Percentiles rank a stretch among this genome's conserved stretches.
Evolutionary conservation across 2,888 invertebrate species (phyloP).

Genomic region (Oxycera nigricornis): DNA sequence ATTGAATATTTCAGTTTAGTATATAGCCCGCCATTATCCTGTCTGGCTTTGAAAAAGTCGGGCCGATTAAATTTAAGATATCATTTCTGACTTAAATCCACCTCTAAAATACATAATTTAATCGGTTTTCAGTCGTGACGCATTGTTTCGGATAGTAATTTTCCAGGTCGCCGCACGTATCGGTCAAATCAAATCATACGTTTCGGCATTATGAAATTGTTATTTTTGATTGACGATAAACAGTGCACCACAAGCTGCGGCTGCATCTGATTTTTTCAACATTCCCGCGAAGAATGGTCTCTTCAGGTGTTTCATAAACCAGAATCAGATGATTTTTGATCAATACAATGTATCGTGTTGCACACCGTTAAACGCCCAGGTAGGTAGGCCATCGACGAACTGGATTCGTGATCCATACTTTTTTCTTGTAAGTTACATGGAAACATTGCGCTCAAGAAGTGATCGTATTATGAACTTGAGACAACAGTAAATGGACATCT

Average conservation of each 20-base stretch:
- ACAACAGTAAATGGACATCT: constrained; percentile 36
- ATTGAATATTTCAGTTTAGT: constrained; percentile 17
- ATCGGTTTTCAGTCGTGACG: neutral
- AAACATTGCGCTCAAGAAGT: constrained; percentile 6
- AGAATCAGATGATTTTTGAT: constrained; percentile 1
- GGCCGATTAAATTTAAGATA: constrained; percentile 27
- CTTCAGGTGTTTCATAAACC: constrained; percentile 16
- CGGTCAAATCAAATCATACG: neutral
- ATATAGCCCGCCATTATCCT: constrained; percentile 9
- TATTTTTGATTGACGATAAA: constrained; percentile 23
- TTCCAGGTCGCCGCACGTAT: neutral
- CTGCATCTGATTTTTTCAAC: too few relatives aligned
- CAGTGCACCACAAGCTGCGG: too few relatives aligned
- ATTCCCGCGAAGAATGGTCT: neutral
- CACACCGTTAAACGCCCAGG: neutral
- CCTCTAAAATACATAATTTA: constrained; percentile 27
- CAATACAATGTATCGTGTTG: neutral
- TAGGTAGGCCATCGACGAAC: neutral
- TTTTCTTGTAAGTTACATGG: constrained; percentile 8
- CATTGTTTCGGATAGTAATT: neutral
- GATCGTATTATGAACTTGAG: constrained; percentile 29
- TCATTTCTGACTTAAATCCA: constrained; percentile 13
- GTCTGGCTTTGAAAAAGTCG: neutral
- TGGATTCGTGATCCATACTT: neutral
- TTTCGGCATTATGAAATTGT: neutral